These are phyloP conservation scores for Silurus aristotelis DNA, from an alignment of 2,797 vertebrate species.

Conservation along the genomic window DNA sequence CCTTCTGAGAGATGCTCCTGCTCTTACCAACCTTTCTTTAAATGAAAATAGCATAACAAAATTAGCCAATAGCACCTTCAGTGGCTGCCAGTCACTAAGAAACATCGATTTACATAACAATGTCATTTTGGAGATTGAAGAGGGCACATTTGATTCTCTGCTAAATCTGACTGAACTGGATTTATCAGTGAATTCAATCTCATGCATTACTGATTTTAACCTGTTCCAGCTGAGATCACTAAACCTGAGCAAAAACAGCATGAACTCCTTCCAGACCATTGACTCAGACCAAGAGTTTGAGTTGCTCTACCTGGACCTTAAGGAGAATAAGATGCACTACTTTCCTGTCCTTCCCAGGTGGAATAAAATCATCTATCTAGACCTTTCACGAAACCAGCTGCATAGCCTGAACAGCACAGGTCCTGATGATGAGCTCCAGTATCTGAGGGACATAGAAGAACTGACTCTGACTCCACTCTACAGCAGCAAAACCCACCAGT, in stretches of 20 bases:
- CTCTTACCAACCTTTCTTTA: slow-evolving; percentile 80
- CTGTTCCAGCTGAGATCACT: slow-evolving; percentile 80
- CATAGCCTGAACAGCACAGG: slow-evolving; percentile 68
- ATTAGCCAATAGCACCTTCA: slow-evolving; percentile 79
- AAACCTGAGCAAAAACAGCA: slow-evolving; percentile 91
- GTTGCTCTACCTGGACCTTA: slow-evolving; percentile 83
- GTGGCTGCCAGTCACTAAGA: slow-evolving; percentile 69
- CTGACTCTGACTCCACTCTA: neutral
- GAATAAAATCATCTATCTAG: slow-evolving; percentile 80
- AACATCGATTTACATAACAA: slow-evolving; percentile 89
- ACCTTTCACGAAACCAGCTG: slow-evolving; percentile 87
- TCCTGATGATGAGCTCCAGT: slow-evolving; percentile 57
- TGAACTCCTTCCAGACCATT: slow-evolving; percentile 83
- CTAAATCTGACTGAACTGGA: slow-evolving; percentile 81
- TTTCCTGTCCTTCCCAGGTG: slow-evolving; percentile 82
- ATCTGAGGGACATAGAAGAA: slow-evolving; percentile 58
- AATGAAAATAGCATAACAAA: slow-evolving; percentile 89
- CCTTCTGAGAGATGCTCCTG: slow-evolving; percentile 81
- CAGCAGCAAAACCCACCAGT: slow-evolving; percentile 53
- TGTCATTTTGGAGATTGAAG: slow-evolving; percentile 92
- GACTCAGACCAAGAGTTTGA: slow-evolving; percentile 66
- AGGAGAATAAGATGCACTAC: slow-evolving; percentile 85
- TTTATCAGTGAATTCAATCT: slow-evolving; percentile 92
- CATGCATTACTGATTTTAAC: slow-evolving; percentile 91
- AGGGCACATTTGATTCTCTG: slow-evolving; percentile 86